These are phyloP conservation scores for Neotoxoptera formosana DNA, from an alignment of 1,140 invertebrate genomes.

Conservation along the genomic window DNA sequence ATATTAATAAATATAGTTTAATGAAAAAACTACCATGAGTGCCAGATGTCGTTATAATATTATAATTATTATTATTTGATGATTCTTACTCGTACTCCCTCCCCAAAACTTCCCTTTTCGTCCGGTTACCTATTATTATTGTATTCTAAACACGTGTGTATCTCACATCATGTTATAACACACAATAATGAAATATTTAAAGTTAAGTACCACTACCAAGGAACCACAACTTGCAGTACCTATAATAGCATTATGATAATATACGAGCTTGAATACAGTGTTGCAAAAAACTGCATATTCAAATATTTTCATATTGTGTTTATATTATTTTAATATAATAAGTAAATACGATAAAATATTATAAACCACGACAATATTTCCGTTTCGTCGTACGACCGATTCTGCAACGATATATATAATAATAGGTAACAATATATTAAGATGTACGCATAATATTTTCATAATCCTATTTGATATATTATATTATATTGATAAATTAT, in stretches of 20 bases:
- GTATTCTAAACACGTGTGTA: background rate
- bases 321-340: background rate
- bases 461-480: background rate
- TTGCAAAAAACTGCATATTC: background rate
- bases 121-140: background rate
- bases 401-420: background rate
- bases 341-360: background rate
- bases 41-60: conserved; percentile 26
- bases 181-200: background rate
- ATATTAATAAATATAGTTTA: background rate
- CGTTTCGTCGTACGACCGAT: background rate
- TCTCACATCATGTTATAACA: background rate
- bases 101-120: background rate
- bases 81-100: background rate
- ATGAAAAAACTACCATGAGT: conserved; percentile 14
- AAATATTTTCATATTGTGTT: background rate
- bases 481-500: background rate
- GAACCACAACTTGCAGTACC: background rate
- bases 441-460: background rate
- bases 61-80: background rate
- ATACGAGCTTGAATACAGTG: background rate
- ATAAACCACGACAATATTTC: background rate
- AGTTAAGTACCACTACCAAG: background rate
- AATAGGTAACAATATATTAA: background rate
- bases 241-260: background rate